phyloP scores from a whole-genome alignment of 2,797 vertebrate genomes.

The Propithecus deckenii region DNA sequence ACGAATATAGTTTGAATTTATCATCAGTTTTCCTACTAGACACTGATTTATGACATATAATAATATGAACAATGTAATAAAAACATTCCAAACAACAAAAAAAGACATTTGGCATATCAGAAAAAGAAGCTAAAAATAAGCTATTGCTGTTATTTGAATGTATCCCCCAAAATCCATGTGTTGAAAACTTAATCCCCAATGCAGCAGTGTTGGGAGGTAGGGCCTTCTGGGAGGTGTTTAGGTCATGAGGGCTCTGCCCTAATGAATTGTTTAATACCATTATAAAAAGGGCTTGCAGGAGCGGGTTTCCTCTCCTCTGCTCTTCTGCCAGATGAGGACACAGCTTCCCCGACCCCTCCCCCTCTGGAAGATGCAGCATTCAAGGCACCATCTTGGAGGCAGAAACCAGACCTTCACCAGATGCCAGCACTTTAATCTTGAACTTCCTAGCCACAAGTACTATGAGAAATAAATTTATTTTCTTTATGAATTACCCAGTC shows the following conservation, averaged over 20 bases:
- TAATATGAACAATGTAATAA: neutral
- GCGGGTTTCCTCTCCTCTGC: neutral
- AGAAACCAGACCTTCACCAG: neutral
- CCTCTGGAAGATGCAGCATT: neutral
- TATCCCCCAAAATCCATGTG: neutral
- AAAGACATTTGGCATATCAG: neutral
- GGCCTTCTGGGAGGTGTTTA: neutral
- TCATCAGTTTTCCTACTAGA: conserved; percentile 1
- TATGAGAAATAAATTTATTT: neutral
- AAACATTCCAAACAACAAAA: neutral
- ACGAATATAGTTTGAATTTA: neutral
- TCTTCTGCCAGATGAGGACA: neutral
- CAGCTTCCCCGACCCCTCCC: neutral
- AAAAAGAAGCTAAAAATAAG: neutral
- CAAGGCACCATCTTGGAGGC: neutral
- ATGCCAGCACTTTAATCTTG: neutral
- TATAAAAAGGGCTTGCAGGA: neutral
- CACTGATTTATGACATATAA: neutral
- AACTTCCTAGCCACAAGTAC: neutral
- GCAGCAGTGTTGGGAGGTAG: neutral
- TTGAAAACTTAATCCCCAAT: neutral
- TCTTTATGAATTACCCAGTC: neutral
- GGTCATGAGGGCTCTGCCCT: neutral
- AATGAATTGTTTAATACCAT: neutral
- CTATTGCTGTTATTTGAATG: neutral